Evolutionary conservation across 2,113 vertebrate species (phyloP), one percentile per base, ranked within the genome.

Genomic region (Megatriorchis doriae): DNA sequence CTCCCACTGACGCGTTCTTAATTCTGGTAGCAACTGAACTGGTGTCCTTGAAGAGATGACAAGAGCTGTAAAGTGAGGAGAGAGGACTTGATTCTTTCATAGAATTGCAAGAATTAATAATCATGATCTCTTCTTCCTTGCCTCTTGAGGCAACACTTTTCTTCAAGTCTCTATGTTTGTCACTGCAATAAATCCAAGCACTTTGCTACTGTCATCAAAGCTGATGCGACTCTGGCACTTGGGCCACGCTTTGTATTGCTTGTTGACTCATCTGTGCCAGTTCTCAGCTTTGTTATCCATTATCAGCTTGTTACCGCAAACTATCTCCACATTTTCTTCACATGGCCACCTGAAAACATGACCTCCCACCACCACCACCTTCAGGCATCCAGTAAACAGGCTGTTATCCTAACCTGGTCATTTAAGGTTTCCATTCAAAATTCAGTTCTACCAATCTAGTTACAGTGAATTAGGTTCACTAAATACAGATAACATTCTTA

Each of bases 271-370:
- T 15, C 17, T 20, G 53, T 53, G 45, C 36, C 71, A 47, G 36
- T 9, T 55, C 38, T 29, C 55, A n/a, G 34, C 56, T 90, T 68
- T 90, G 26, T 53, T 59, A 50, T 3, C n/a, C 11, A 10, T n/a
- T 38, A 31, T n/a, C 18, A 53, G 75, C 20, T 50, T 19, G 11
- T 50, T 8, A 62, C 38, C 11, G 34, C 40, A 13, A 53, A 71
- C 18, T 26, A n/a, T 7, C 62, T 55, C 21, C 15, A 5, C 0
- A 7, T 23, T 36, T 58, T n/a, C 66, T 47, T 79, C 48, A 10
- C 5, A 25, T 0, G 1, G 56, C 48, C 50, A 63, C 38, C 52
- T 43, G 68, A 58, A 36, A 68, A 70, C 47, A 50, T 1, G 0
- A 31, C 22, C 59, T 67, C 18, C n/a, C 20, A 25, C 5, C 31